Conservation (phyloP, 1,140 invertebrate species). For the Pseudoatta argentina region DNA sequence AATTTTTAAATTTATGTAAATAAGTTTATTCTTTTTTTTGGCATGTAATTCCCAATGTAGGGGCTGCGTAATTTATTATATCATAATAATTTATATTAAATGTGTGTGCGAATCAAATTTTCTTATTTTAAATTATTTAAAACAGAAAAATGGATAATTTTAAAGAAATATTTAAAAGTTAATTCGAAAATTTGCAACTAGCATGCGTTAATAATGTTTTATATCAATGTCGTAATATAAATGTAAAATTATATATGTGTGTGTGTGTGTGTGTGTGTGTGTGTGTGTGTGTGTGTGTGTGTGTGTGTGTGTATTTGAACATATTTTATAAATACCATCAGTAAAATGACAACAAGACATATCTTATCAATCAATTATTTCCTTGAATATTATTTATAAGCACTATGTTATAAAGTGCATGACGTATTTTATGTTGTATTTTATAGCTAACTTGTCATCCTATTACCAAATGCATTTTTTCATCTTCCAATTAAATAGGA, state of each 20-base stretch:
- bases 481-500: constrained; percentile 1
- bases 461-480: constrained; percentile 27
- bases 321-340: constrained; percentile 16
- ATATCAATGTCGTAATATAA: constrained; percentile 20
- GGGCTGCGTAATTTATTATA: not conserved
- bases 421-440: constrained; percentile 40
- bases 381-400: constrained; percentile 5
- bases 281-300: no score
- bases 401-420: constrained; percentile 45
- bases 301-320: constrained; percentile 39
- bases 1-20: not conserved
- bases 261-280: no score
- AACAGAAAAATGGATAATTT: not conserved
- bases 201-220: constrained; percentile 17
- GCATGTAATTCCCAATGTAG: not conserved
- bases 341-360: not conserved
- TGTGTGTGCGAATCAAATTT: not conserved
- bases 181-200: constrained; percentile 24
- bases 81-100: not conserved
- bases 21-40: constrained; percentile 2
- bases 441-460: constrained; percentile 23
- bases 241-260: constrained; percentile 8
- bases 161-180: constrained; percentile 23
- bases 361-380: constrained; percentile 22
- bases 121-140: constrained; percentile 5